A percentile compares a stretch with the other conserved stretches of the same genome.
Conservation (phyloP, 2,888 invertebrate genomes). For the Parapristionchus giblindavisi region DNA sequence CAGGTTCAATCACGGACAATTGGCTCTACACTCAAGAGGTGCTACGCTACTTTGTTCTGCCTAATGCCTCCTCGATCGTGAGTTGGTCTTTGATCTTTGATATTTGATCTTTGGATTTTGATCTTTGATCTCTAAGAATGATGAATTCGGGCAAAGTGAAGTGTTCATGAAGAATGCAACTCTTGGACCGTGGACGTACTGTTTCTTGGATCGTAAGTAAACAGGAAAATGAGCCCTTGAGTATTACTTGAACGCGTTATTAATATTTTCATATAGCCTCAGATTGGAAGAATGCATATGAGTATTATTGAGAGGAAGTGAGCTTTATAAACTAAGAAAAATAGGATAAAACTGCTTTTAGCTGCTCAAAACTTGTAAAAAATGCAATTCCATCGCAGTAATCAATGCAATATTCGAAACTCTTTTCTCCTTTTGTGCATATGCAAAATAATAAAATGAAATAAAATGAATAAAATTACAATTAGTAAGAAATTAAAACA, state of each 20-base stretch:
- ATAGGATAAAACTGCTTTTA: too few species aligned
- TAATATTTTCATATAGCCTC: too few species aligned
- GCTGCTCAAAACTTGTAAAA: too few species aligned
- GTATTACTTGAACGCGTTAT: too few species aligned
- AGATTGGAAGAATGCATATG: too few species aligned
- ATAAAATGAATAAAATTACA: neutral
- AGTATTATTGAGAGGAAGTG: too few species aligned
- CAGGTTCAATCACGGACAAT: slow-evolving; percentile 64
- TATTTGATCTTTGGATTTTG: neutral
- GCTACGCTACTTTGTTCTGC: slow-evolving; percentile 65
- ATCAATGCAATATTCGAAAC: too few species aligned
- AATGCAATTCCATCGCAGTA: too few species aligned
- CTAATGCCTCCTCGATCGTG: slow-evolving; percentile 52
- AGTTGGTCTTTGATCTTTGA: neutral
- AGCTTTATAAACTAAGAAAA: too few species aligned
- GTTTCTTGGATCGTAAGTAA: slow-evolving; percentile 67
- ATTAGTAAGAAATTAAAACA: neutral
- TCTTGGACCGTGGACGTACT: slow-evolving; percentile 68
- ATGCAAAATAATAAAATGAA: too few species aligned
- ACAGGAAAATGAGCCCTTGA: too few species aligned
- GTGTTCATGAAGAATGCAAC: slow-evolving; percentile 67
- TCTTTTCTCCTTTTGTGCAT: too few species aligned
- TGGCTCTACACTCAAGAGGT: slow-evolving; percentile 69
- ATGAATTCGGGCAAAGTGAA: slow-evolving; percentile 29
- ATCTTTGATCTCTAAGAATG: neutral